phyloP scores from a whole-genome alignment of 1,140 invertebrate species.

The Centruroides vittatus region DNA sequence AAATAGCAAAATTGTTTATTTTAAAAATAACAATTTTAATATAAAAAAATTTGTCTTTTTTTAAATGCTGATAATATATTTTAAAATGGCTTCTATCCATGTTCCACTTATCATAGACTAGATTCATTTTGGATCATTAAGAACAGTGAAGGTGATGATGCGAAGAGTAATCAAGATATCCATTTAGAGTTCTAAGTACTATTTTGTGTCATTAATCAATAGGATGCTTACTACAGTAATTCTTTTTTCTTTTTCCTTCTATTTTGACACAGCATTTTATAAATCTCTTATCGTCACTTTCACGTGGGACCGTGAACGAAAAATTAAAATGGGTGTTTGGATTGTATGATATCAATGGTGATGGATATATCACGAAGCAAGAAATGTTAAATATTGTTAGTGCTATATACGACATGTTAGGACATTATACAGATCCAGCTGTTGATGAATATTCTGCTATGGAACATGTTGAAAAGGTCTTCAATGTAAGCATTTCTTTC shows the following conservation, averaged over 20 bases:
- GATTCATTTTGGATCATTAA: too few species aligned
- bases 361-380: slow-evolving; percentile 65
- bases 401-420: slow-evolving; percentile 83
- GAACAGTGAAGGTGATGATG: too few species aligned
- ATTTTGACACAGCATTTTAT: slow-evolving; percentile 18
- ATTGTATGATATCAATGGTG: slow-evolving; percentile 76
- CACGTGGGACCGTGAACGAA: slow-evolving; percentile 39
- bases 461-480: slow-evolving; percentile 78
- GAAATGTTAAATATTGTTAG: slow-evolving; percentile 78
- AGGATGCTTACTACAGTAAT: too few species aligned
- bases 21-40: too few species aligned
- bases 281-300: slow-evolving; percentile 16
- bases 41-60: too few species aligned
- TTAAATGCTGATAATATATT: too few species aligned
- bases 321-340: slow-evolving; percentile 88
- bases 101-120: too few species aligned
- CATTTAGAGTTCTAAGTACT: too few species aligned
- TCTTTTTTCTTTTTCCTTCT: not conserved
- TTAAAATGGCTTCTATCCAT: too few species aligned
- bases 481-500: slow-evolving; percentile 48
- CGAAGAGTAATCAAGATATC: too few species aligned
- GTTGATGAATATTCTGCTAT: slow-evolving; percentile 58
- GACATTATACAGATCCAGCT: slow-evolving; percentile 58
- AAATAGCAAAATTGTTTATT: too few species aligned
- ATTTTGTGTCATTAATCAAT: too few species aligned